Conservation (phyloP, 1,140 invertebrate species). For the Hormaphis cornu region DNA sequence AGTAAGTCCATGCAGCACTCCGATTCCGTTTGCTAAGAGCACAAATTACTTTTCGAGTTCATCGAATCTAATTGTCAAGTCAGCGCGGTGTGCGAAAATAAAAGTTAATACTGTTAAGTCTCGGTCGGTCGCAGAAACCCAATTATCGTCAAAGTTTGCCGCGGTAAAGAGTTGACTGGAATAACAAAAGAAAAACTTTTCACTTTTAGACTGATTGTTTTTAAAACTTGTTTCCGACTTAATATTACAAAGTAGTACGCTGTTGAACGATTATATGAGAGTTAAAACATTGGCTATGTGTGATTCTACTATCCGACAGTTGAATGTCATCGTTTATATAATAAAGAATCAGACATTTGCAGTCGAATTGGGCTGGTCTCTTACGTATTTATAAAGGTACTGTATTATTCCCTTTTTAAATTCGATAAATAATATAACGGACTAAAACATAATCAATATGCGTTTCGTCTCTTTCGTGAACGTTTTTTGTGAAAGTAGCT, state of each 20-base stretch:
- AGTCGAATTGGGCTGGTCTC: too few species aligned
- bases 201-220: background rate
- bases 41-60: slow-evolving; percentile 11
- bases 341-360: too few species aligned
- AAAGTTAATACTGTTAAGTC: slow-evolving; percentile 14
- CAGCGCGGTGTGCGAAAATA: slow-evolving; percentile 4
- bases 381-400: too few species aligned
- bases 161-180: slow-evolving; percentile 11
- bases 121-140: background rate
- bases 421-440: too few species aligned
- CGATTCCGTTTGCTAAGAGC: background rate
- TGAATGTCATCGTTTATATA: too few species aligned
- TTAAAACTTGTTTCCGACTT: slow-evolving; percentile 1
- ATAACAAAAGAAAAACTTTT: slow-evolving; percentile 10
- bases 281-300: too few species aligned
- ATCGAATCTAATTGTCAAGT: slow-evolving; percentile 10
- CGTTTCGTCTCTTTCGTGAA: too few species aligned
- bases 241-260: background rate
- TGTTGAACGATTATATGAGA: background rate
- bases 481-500: too few species aligned
- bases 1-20: background rate
- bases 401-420: too few species aligned
- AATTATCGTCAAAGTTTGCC: slow-evolving; percentile 12
- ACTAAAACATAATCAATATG: too few species aligned
- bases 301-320: too few species aligned